Evolutionary conservation across 92 coral and sea anemone species (phyloP), one percentile per base, ranked within the genome.

Genomic region (Palythoa grandiflora): DNA sequence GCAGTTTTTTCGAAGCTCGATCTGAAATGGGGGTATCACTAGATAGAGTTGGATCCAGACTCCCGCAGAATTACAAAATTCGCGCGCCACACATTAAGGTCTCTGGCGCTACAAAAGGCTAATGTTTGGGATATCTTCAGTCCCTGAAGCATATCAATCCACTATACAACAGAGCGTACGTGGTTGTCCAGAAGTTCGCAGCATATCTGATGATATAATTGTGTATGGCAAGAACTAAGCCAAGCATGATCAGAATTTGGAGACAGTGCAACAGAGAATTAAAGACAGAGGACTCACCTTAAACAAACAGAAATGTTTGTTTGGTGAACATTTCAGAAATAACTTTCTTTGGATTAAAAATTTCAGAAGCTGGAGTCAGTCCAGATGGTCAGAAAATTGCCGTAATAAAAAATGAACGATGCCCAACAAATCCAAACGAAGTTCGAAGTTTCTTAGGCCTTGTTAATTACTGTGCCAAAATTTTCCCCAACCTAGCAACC

Each of bases 401-500:
- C 36, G 92, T 89, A 20, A 55, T 90, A 68, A 28, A 54, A 6
- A 78, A 86, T 38, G 84, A 21, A 12, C 17, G 71, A 48, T 37
- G 37, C 39, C 93, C 90, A 3, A 59, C 72, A 6, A 86, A 72
- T 2, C 40, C 79, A 10, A 77, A 72, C 9, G 93, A 90, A 86
- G 87, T 90, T 12, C 87, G 87, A 28, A 28, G 28, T 28, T 28
- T 28, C 28, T 28, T 28, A 28, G 28, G 28, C 28, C 28, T 28
- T 28, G 2, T 73, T 3, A 90, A 84, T 40, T 80, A 90, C 61
- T 90, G 90, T 68, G 47, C 90, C 6, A 72, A 73, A 12, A 86
- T 80, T 73, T 71, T 86, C 54, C 93, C 93, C 5, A 61, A 86
- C 13, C 72, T 79, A 54, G 68, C 87, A 16, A 79, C 79, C 86